phyloP scores from a whole-genome alignment of 2,797 vertebrate species.

The Triplophysa bombifrons region DNA sequence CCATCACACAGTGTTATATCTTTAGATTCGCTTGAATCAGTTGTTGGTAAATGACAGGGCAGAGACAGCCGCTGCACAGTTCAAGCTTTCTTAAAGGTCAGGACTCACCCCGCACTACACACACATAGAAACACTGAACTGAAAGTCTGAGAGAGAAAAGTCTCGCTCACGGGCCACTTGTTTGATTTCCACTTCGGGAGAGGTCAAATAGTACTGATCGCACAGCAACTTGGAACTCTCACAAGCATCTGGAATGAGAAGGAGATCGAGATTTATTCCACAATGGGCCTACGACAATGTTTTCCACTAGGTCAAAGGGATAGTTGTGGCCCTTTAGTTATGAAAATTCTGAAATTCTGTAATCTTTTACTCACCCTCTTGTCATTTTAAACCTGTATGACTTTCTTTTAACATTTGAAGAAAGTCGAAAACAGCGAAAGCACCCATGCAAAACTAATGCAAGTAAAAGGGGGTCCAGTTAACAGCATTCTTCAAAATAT shows the following conservation, averaged over 20 bases:
- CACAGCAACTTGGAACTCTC: slow-evolving; percentile 92
- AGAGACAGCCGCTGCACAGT: background rate
- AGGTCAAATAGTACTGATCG: slow-evolving; percentile 96
- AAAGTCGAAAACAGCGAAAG: no score
- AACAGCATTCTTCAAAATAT: no score
- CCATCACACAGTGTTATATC: background rate
- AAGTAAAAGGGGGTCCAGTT: no score
- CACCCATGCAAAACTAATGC: no score
- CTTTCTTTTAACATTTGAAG: background rate
- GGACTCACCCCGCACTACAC: slow-evolving; percentile 11
- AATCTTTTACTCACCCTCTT: no score
- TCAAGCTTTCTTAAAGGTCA: slow-evolving; percentile 13
- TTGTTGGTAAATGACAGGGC: background rate
- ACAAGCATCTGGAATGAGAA: slow-evolving; percentile 85
- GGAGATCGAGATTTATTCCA: background rate
- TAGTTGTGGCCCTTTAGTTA: no score
- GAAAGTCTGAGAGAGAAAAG: slow-evolving; percentile 17
- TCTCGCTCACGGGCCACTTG: slow-evolving; percentile 88
- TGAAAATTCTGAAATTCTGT: no score
- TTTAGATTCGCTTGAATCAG: background rate
- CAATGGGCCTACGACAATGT: background rate
- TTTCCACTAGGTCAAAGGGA: no score
- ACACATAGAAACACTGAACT: slow-evolving; percentile 31
- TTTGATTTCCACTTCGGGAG: slow-evolving; percentile 89
- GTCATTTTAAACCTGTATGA: no score